A percentile compares a stretch with the other conserved stretches of the same genome.
Conservation (phyloP, 2,113 vertebrate genomes). For the Nibea albiflora region DNA sequence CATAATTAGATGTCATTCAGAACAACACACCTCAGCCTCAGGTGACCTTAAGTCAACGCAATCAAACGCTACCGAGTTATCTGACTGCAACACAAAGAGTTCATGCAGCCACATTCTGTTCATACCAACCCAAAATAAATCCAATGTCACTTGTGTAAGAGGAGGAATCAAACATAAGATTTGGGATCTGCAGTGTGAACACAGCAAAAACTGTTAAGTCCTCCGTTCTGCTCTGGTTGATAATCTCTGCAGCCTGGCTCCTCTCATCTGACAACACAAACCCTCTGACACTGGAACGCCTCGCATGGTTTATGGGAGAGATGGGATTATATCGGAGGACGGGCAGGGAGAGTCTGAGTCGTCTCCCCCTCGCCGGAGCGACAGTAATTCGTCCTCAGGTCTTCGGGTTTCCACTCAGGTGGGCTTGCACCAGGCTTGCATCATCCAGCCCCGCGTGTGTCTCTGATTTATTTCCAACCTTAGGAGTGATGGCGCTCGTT, state of each 20-base stretch:
- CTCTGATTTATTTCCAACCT: constrained; percentile 30
- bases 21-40: background rate
- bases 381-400: background rate
- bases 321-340: constrained; percentile 44
- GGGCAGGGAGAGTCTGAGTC: background rate
- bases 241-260: constrained; percentile 49
- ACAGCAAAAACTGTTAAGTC: constrained; percentile 10
- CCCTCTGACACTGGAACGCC: constrained; percentile 1
- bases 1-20: background rate
- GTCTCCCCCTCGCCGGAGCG: background rate
- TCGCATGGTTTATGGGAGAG: constrained; percentile 42
- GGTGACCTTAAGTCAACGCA: background rate
- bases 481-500: constrained; percentile 26
- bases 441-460: constrained; percentile 32
- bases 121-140: background rate
- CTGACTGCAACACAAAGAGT: background rate
- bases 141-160: constrained; percentile 1
- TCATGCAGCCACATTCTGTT: background rate
- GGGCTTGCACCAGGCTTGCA: constrained; percentile 48
- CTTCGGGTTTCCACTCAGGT: constrained; percentile 43
- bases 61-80: background rate
- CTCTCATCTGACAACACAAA: constrained; percentile 53
- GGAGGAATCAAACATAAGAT: constrained; percentile 20
- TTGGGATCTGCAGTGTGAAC: constrained; percentile 29
- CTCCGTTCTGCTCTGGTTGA: constrained; percentile 35